Evolutionary conservation across 2,113 vertebrate genomes (phyloP).

Genomic region (Eclectus roratus): DNA sequence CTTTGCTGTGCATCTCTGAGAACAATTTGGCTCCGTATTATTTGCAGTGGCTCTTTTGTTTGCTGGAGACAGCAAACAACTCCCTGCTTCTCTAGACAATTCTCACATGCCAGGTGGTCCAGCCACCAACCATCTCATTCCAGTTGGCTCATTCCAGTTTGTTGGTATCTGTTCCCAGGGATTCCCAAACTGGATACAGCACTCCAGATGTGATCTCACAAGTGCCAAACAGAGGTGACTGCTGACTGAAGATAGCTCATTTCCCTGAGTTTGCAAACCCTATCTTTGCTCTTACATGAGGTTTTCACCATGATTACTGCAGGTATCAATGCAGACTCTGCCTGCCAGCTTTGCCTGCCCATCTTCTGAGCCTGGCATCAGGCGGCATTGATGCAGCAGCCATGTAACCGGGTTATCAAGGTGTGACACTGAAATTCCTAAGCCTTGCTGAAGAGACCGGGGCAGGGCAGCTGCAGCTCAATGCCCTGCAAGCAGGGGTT

Average conservation of each 20-base stretch:
- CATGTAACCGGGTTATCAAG: neutral
- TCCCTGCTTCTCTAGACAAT: neutral
- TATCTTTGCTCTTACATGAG: neutral
- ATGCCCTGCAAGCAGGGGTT: neutral
- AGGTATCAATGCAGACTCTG: neutral
- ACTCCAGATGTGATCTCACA: neutral
- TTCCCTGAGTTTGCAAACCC: neutral
- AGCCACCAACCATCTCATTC: neutral
- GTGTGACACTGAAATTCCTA: neutral
- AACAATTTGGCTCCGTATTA: neutral
- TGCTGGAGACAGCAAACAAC: neutral
- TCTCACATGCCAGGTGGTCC: neutral
- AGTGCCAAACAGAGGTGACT: neutral
- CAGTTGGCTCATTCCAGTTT: neutral
- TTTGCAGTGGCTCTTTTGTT: neutral
- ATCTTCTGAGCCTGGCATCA: neutral
- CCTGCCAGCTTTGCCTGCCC: neutral
- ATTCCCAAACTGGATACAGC: neutral
- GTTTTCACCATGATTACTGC: neutral
- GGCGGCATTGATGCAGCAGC: neutral
- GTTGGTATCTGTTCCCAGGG: neutral
- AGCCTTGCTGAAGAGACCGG: neutral
- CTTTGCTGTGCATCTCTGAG: neutral
- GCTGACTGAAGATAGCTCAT: neutral
- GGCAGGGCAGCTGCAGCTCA: neutral